Percentiles rank a stretch among this genome's conserved stretches.
These are phyloP conservation scores for Mycetomoellerius zeteki DNA, from an alignment of 1,140 invertebrate species.

Conservation along the genomic window DNA sequence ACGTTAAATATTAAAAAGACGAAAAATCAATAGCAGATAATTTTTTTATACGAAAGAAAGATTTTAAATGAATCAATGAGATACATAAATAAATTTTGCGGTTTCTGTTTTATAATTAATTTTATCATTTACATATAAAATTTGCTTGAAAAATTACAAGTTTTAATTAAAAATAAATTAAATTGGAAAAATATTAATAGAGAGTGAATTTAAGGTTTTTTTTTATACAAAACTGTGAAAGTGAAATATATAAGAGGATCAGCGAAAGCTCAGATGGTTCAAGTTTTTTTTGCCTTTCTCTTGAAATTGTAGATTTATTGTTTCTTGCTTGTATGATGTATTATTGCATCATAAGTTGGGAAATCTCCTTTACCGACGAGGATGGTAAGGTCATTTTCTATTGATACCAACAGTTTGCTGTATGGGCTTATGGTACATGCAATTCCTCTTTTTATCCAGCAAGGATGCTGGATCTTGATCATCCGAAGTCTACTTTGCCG, in stretches of 20 bases:
- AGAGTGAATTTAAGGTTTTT: background rate
- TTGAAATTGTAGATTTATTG: background rate
- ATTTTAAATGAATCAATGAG: constrained; percentile 13
- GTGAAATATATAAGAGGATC: background rate
- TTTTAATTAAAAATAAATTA: constrained; percentile 21
- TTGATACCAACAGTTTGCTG: background rate
- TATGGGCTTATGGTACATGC: background rate
- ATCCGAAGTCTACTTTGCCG: constrained; percentile 5
- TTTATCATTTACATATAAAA: background rate
- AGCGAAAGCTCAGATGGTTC: background rate
- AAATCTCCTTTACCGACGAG: constrained; percentile 37
- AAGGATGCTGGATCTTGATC: background rate
- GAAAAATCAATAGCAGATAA: background rate
- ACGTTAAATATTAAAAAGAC: constrained; percentile 1
- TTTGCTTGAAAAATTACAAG: background rate
- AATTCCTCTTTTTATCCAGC: too few relatives aligned
- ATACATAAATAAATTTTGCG: background rate
- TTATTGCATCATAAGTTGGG: background rate
- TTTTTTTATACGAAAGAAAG: background rate
- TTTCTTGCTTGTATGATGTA: background rate
- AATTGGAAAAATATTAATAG: background rate
- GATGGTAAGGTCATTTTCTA: constrained; percentile 14
- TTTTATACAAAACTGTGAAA: background rate
- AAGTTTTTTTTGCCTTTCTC: background rate
- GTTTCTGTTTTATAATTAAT: background rate